These are phyloP conservation scores for Plectus sambesii DNA, from an alignment of 1,140 invertebrate species.

Conservation along the genomic window DNA sequence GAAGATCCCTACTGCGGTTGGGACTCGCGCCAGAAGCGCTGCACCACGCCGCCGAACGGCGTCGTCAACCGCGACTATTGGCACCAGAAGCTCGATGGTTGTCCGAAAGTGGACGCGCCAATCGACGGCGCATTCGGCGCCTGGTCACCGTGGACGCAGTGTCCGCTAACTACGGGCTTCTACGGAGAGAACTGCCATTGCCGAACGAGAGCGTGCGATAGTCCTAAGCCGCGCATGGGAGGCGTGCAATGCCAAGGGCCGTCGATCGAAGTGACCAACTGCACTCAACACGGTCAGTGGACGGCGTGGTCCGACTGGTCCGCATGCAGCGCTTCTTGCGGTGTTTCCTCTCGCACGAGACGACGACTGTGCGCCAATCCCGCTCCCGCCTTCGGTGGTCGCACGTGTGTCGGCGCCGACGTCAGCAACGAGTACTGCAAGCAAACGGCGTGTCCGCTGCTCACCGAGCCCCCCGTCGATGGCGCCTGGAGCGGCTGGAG, in stretches of 20 bases:
- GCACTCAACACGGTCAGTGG: constrained; percentile 50
- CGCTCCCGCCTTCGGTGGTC: constrained; percentile 46
- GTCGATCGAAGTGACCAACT: constrained; percentile 50
- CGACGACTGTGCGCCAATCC: constrained; percentile 47
- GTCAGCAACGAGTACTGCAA: constrained; percentile 63
- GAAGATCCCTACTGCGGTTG: constrained; percentile 48
- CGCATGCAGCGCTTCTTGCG: constrained; percentile 51
- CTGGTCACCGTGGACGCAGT: constrained; percentile 61
- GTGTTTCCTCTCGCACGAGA: constrained; percentile 54
- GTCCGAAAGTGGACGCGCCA: constrained; percentile 42
- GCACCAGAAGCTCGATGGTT: constrained; percentile 40
- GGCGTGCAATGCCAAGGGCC: constrained; percentile 52
- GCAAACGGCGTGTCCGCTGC: constrained; percentile 54
- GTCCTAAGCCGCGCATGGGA: constrained; percentile 62
- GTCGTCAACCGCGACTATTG: too few species aligned
- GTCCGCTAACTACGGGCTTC: constrained; percentile 44
- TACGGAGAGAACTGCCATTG: constrained; percentile 61
- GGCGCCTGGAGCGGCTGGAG: background rate
- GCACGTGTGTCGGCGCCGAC: constrained; percentile 45
- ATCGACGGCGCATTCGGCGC: constrained; percentile 63
- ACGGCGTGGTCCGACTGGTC: constrained; percentile 49
- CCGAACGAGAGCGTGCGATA: constrained; percentile 62
- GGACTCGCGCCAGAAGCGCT: constrained; percentile 29
- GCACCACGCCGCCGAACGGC: constrained; percentile 39
- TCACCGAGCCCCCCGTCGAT: background rate